Conservation (phyloP, 2,797 vertebrate species). For the Clarias platycephalus region DNA sequence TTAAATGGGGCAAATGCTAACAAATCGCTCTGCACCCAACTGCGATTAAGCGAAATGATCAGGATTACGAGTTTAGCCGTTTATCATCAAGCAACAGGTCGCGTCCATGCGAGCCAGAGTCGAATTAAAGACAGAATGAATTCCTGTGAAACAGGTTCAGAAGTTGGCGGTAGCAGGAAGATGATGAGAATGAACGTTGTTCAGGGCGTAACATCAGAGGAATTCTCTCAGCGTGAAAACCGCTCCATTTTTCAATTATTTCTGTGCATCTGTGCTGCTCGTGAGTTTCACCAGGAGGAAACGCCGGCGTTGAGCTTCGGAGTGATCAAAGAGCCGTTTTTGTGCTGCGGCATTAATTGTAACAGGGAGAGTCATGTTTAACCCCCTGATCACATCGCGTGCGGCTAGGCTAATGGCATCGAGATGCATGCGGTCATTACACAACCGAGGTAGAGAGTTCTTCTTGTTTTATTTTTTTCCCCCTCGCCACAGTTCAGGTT, state of each 20-base stretch:
- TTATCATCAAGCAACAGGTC: neutral
- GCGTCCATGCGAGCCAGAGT: neutral
- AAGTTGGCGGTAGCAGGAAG: neutral
- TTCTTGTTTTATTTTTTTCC: too few species aligned
- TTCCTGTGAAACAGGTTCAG: neutral
- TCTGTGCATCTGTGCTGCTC: neutral
- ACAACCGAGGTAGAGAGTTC: neutral
- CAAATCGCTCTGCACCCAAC: neutral
- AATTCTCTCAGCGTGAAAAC: neutral
- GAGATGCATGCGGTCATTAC: neutral
- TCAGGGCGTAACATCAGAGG: constrained; percentile 1
- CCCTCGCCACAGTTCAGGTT: neutral
- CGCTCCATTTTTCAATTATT: neutral
- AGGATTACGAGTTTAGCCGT: neutral
- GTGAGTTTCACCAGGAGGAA: constrained; percentile 5
- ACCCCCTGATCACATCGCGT: neutral
- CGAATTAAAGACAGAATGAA: neutral
- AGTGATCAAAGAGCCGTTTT: neutral
- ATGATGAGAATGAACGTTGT: neutral
- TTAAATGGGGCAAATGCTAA: neutral
- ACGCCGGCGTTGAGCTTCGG: neutral
- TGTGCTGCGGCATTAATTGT: constrained; percentile 17
- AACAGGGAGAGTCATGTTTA: constrained; percentile 25
- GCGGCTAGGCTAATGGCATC: neutral
- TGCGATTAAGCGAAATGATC: neutral